phyloP scores from a whole-genome alignment of 2,797 vertebrate genomes.

The Neoniphon sammara region DNA sequence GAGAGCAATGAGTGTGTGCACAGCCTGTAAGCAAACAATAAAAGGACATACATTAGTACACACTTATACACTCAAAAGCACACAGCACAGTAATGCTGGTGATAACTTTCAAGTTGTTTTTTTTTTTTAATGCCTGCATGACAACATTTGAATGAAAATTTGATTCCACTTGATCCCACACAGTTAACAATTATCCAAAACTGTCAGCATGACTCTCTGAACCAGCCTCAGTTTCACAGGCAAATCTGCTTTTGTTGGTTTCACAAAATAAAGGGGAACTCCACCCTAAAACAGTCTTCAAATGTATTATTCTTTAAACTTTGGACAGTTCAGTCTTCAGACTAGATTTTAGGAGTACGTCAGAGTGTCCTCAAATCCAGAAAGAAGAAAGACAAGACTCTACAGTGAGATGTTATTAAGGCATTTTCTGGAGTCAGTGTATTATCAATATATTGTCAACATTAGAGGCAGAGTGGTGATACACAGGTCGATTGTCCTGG shows the following conservation, averaged over 20 bases:
- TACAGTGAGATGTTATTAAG: too few relatives aligned
- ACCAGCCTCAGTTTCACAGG: not conserved
- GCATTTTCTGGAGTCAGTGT: too few relatives aligned
- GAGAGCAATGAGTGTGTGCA: constrained; percentile 91
- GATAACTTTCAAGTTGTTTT: not conserved
- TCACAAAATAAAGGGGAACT: not conserved
- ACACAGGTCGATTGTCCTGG: too few relatives aligned
- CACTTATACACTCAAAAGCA: not conserved
- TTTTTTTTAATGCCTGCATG: not conserved
- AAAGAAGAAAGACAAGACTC: too few relatives aligned
- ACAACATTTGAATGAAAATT: not conserved
- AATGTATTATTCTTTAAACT: too few relatives aligned
- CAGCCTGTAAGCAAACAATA: constrained; percentile 82
- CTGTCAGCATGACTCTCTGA: not conserved
- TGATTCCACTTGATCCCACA: not conserved
- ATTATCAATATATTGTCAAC: too few relatives aligned
- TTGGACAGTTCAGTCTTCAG: not conserved
- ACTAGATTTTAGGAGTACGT: too few relatives aligned
- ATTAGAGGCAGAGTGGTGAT: too few relatives aligned
- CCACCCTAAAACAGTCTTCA: not conserved
- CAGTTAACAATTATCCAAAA: too few relatives aligned
- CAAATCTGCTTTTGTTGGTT: not conserved
- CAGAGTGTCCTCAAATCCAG: too few relatives aligned
- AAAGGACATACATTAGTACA: not conserved
- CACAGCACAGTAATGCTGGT: not conserved